Evolutionary conservation across 2,888 invertebrate species (phyloP).

Genomic region (Cancer borealis): DNA sequence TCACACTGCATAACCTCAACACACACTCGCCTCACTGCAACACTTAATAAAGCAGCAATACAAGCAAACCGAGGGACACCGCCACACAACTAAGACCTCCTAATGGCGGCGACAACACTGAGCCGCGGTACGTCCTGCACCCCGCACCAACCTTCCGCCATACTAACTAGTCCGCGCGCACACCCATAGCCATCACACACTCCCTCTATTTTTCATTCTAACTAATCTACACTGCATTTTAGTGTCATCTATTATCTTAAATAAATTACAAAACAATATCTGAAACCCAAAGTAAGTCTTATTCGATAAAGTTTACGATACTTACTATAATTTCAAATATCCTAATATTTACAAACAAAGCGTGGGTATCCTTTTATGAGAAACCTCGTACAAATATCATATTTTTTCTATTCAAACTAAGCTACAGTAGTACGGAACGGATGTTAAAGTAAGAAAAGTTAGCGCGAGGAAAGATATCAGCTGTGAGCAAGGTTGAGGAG

Average conservation of each 20-base stretch:
- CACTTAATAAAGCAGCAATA: slow-evolving; percentile 74
- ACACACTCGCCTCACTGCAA: slow-evolving; percentile 67
- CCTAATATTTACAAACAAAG: slow-evolving; percentile 44
- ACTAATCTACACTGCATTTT: neutral
- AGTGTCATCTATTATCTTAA: neutral
- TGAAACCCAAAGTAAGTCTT: neutral
- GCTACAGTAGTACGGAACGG: neutral
- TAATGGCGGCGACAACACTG: slow-evolving; percentile 74
- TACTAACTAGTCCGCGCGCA: slow-evolving; percentile 72
- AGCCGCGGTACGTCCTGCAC: slow-evolving; percentile 65
- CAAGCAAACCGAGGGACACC: slow-evolving; percentile 62
- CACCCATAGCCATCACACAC: slow-evolving; percentile 59
- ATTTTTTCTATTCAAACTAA: neutral
- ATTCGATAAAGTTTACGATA: neutral
- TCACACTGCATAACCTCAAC: slow-evolving; percentile 67
- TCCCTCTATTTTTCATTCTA: slow-evolving; percentile 4
- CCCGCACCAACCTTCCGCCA: slow-evolving; percentile 64
- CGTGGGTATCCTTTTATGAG: neutral
- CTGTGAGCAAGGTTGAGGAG: slow-evolving; percentile 50
- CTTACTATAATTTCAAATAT: slow-evolving; percentile 39
- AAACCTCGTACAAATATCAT: neutral
- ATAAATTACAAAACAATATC: neutral
- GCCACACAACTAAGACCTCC: slow-evolving; percentile 70
- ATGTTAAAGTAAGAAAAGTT: slow-evolving; percentile 5
- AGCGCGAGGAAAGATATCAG: slow-evolving; percentile 59